These are phyloP conservation scores for Antheraea assamensis DNA, from an alignment of 2,888 invertebrate species.

Conservation along the genomic window DNA sequence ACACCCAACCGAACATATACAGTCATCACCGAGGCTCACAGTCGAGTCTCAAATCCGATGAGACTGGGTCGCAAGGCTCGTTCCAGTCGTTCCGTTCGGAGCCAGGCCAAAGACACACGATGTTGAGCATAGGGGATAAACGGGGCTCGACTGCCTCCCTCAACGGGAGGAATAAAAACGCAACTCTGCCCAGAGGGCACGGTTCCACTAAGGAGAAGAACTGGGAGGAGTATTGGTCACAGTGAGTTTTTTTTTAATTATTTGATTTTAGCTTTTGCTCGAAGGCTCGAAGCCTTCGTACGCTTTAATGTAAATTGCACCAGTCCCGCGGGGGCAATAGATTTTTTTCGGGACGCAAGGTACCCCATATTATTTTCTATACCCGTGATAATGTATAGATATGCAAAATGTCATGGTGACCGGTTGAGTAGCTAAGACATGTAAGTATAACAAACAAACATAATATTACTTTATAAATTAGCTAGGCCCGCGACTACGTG, in stretches of 20 bases:
- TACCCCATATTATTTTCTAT: no score
- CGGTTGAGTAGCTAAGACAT: no score
- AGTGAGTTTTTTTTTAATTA: constrained; percentile 64
- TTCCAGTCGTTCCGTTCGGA: constrained; percentile 72
- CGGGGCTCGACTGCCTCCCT: constrained; percentile 52
- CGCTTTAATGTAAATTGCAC: no score
- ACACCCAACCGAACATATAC: constrained; percentile 51
- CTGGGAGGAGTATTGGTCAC: constrained; percentile 78
- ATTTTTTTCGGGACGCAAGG: no score
- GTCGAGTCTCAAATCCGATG: constrained; percentile 62
- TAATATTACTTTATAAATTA: no score
- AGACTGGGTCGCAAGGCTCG: constrained; percentile 60
- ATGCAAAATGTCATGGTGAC: no score
- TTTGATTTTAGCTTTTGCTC: no score
- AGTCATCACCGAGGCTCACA: constrained; percentile 58
- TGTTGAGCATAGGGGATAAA: constrained; percentile 65
- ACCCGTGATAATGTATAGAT: no score
- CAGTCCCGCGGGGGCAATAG: no score
- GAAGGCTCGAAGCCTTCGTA: no score
- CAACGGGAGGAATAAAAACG: constrained; percentile 63
- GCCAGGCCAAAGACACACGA: constrained; percentile 59
- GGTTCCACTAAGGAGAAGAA: constrained; percentile 69
- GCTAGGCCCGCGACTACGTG: no score
- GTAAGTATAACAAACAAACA: no score
- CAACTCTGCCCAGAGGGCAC: constrained; percentile 70